Conservation (phyloP, 2,888 invertebrate genomes). For the Liodrosophila aerea region DNA sequence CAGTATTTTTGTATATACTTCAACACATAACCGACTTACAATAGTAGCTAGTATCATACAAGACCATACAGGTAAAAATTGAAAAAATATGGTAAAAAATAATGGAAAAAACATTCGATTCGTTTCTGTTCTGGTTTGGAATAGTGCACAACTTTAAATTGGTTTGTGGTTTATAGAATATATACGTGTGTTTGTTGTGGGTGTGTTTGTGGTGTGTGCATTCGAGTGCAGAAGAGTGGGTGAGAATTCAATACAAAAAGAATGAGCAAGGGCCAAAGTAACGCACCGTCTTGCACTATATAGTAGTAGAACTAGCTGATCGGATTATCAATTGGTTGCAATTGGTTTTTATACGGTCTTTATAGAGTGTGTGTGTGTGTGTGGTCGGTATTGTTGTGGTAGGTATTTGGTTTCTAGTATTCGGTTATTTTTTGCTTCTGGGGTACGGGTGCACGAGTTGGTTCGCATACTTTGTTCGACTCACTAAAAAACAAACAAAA, state of each 20-base stretch:
- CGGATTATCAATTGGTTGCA: conserved; percentile 12
- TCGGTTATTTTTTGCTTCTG: conserved; percentile 22
- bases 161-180: conserved; percentile 32
- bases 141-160: conserved; percentile 50
- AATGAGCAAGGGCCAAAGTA: conserved; percentile 54
- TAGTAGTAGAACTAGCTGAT: conserved; percentile 16
- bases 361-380: conserved; percentile 18
- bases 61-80: conserved; percentile 30
- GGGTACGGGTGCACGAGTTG: conserved; percentile 58
- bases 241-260: conserved; percentile 29
- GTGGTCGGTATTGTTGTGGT: conserved; percentile 7
- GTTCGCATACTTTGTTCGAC: conserved; percentile 80
- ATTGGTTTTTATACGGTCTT: conserved; percentile 23
- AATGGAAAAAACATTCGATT: conserved; percentile 66
- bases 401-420: conserved; percentile 15
- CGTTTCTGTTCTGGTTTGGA: conserved; percentile 9
- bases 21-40: conserved; percentile 31
- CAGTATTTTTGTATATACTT: conserved; percentile 10
- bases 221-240: background rate
- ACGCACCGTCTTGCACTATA: conserved; percentile 49
- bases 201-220: conserved; percentile 37
- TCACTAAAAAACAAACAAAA: conserved; percentile 81
- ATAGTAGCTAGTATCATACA: conserved; percentile 47
- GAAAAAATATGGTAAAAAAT: conserved; percentile 41
- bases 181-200: conserved; percentile 22